phyloP scores from a whole-genome alignment of 1,140 invertebrate genomes.

The Anthonomus grandis region DNA sequence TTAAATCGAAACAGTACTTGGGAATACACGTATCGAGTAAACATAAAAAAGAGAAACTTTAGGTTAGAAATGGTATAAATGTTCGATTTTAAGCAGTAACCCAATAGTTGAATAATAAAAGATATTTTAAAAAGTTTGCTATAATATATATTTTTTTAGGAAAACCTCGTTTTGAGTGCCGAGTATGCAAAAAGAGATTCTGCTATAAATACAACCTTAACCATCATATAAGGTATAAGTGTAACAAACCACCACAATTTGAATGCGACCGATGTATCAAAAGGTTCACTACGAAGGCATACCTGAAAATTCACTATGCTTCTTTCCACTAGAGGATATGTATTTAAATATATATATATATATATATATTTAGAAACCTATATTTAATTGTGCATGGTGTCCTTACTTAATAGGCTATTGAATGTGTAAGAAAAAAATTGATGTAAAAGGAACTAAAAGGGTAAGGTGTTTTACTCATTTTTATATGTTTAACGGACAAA shows the following conservation, averaged over 20 bases:
- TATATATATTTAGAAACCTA: too few species aligned
- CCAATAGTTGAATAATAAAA: background rate
- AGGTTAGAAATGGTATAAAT: background rate
- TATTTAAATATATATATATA: too few species aligned
- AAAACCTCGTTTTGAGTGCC: too few species aligned
- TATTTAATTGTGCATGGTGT: too few species aligned
- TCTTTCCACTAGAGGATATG: background rate
- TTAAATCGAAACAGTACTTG: slow-evolving; percentile 43
- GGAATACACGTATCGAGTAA: slow-evolving; percentile 16
- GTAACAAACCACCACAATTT: slow-evolving; percentile 38
- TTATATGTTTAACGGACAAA: too few species aligned
- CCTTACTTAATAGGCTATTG: too few species aligned
- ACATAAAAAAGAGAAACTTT: slow-evolving; percentile 12
- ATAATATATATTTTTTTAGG: background rate
- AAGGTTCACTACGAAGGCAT: slow-evolving; percentile 32
- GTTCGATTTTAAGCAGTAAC: background rate
- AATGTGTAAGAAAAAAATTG: too few species aligned
- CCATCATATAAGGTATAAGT: slow-evolving; percentile 53
- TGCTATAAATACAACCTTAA: slow-evolving; percentile 15
- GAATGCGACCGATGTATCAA: slow-evolving; percentile 25
- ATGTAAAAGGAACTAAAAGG: too few species aligned
- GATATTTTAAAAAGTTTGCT: background rate
- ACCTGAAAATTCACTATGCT: slow-evolving; percentile 21
- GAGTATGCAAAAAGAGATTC: slow-evolving; percentile 5
- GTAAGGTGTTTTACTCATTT: too few species aligned